These are phyloP conservation scores for Chaunax sp. DNA, from an alignment of 2,797 vertebrate genomes.

Conservation along the genomic window DNA sequence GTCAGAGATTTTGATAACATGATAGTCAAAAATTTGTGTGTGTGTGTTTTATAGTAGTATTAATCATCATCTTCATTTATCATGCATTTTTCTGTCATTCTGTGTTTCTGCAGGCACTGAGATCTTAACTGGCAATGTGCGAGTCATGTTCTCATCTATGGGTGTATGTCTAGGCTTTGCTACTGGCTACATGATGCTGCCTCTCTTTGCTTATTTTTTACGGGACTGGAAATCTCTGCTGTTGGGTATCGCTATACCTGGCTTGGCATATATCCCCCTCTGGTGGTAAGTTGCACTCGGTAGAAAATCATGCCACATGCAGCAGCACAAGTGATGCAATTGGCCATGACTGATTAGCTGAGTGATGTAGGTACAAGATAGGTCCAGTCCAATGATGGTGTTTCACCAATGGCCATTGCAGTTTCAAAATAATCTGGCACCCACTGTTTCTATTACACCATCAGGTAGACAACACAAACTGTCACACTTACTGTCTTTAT, in stretches of 20 bases:
- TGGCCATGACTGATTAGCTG: too few species aligned
- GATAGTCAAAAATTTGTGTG: not conserved
- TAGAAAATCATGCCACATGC: too few species aligned
- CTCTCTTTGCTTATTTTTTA: conserved; percentile 85
- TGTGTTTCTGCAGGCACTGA: conserved; percentile 80
- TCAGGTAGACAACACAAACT: too few species aligned
- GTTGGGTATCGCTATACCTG: conserved; percentile 78
- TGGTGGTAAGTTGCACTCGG: conserved; percentile 84
- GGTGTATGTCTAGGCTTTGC: conserved; percentile 86
- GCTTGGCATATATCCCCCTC: conserved; percentile 78
- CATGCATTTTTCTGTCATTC: not conserved
- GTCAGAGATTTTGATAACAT: not conserved
- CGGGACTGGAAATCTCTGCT: conserved; percentile 85
- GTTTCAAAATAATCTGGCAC: too few species aligned
- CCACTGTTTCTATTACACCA: too few species aligned
- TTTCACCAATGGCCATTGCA: too few species aligned
- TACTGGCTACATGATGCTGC: conserved; percentile 86
- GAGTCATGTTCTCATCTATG: conserved; percentile 80
- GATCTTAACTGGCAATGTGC: conserved; percentile 82
- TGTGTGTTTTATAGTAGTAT: too few species aligned
- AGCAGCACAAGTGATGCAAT: too few species aligned
- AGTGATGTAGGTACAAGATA: too few species aligned
- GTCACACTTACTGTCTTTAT: too few species aligned
- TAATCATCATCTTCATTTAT: too few species aligned
- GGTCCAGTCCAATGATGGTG: too few species aligned